These are phyloP conservation scores for Arctia plantaginis DNA, from an alignment of 2,888 invertebrate species.

Conservation along the genomic window DNA sequence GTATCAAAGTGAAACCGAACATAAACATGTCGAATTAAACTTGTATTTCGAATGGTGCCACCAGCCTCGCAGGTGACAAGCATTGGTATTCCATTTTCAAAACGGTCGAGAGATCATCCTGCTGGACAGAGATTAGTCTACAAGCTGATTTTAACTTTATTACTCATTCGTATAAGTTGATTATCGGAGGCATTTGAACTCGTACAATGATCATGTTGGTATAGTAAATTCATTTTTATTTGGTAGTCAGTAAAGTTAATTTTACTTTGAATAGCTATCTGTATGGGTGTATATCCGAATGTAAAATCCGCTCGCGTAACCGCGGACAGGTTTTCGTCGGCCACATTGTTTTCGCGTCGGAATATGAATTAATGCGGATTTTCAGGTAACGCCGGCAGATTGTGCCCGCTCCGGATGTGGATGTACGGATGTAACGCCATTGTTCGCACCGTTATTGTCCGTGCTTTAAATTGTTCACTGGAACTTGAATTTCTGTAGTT, in stretches of 20 bases:
- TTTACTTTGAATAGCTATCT: constrained; percentile 40
- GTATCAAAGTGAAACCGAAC: constrained; percentile 59
- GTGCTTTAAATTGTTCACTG: constrained; percentile 38
- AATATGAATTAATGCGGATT: constrained; percentile 77
- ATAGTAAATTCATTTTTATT: constrained; percentile 50
- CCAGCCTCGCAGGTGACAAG: constrained; percentile 79
- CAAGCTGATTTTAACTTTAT: constrained; percentile 55
- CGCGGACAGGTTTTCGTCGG: constrained; percentile 76
- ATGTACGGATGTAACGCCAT: constrained; percentile 41
- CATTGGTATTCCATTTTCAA: constrained; percentile 76
- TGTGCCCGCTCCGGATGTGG: constrained; percentile 56
- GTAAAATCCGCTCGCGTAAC: constrained; percentile 70
- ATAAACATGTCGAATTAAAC: constrained; percentile 40
- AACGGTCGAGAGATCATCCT: constrained; percentile 73
- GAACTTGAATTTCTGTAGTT: constrained; percentile 39
- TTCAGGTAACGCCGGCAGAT: constrained; percentile 72
- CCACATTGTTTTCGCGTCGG: constrained; percentile 71
- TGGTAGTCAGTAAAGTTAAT: constrained; percentile 27
- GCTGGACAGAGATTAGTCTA: constrained; percentile 58
- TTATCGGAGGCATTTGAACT: constrained; percentile 31
- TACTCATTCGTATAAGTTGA: constrained; percentile 35
- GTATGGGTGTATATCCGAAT: constrained; percentile 71
- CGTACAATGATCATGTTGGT: constrained; percentile 33
- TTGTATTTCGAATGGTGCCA: constrained; percentile 46
- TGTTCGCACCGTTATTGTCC: constrained; percentile 49